A percentile compares a stretch with the other conserved stretches of the same genome.
These are phyloP conservation scores for Metopolophium dirhodum DNA, from an alignment of 1,140 invertebrate species.

Conservation along the genomic window DNA sequence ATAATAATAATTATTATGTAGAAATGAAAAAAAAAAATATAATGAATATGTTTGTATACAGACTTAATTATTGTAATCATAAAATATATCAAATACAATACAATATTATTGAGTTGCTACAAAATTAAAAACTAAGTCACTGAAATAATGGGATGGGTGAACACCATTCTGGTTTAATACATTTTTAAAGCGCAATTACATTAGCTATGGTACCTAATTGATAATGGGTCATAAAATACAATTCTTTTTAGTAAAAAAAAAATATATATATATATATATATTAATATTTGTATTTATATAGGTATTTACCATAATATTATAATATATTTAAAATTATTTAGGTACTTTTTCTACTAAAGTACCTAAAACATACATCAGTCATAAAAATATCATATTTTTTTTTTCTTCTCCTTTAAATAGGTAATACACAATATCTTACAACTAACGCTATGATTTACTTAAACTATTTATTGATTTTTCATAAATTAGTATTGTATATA, in stretches of 20 bases:
- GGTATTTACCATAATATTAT: not conserved
- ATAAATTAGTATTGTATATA: not conserved
- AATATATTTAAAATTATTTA: slow-evolving; percentile 45
- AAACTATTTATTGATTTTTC: slow-evolving; percentile 35
- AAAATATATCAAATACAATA: slow-evolving; percentile 20
- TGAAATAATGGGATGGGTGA: slow-evolving; percentile 43
- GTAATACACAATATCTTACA: slow-evolving; percentile 1
- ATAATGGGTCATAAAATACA: slow-evolving; percentile 46
- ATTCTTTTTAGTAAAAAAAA: slow-evolving; percentile 44
- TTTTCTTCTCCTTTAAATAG: slow-evolving; percentile 19
- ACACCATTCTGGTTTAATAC: slow-evolving; percentile 48
- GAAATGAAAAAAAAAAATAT: slow-evolving; percentile 48
- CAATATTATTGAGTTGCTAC: not conserved
- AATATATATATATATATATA: slow-evolving; percentile 37
- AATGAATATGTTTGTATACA: slow-evolving; percentile 38
- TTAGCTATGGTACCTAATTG: slow-evolving; percentile 51
- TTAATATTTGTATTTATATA: slow-evolving; percentile 21
- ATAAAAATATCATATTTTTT: slow-evolving; percentile 32
- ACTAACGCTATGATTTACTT: slow-evolving; percentile 20
- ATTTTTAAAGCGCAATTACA: slow-evolving; percentile 48
- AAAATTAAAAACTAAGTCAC: slow-evolving; percentile 27
- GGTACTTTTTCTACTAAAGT: slow-evolving; percentile 17
- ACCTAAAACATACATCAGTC: slow-evolving; percentile 54
- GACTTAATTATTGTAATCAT: slow-evolving; percentile 37
- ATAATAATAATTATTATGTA: slow-evolving; percentile 25